These are phyloP conservation scores for Metacarcinus magister DNA, from an alignment of 2,888 invertebrate species.

Conservation along the genomic window DNA sequence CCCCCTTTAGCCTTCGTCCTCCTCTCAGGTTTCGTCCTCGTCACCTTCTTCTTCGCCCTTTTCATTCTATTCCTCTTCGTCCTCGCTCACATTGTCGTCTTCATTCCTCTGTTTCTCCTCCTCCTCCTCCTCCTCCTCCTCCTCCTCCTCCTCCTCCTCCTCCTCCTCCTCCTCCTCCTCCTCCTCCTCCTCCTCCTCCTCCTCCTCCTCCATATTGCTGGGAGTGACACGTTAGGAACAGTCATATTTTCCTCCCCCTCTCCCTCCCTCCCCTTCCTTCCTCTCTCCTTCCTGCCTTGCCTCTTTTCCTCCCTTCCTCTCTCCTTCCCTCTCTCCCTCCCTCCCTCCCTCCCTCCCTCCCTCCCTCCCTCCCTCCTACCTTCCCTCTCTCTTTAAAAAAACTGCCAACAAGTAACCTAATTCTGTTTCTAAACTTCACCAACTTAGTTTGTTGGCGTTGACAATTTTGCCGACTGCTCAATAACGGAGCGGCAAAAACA, in stretches of 20 bases:
- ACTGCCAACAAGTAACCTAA: constrained; percentile 69
- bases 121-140: background rate
- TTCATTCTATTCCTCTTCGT: background rate
- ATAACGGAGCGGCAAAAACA: constrained; percentile 68
- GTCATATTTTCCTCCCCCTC: constrained; percentile 8
- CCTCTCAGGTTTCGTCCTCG: background rate
- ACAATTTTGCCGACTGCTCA: constrained; percentile 70
- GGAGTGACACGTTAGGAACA: background rate
- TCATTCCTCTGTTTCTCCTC: background rate
- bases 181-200: background rate
- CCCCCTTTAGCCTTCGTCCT: background rate
- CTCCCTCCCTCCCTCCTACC: background rate
- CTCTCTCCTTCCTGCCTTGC: background rate
- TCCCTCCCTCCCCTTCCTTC: background rate
- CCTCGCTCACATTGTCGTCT: background rate
- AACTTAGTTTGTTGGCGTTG: constrained; percentile 65
- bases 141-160: constrained; percentile 6
- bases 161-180: background rate
- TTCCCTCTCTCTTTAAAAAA: background rate
- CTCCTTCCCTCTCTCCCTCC: background rate
- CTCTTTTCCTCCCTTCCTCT: background rate
- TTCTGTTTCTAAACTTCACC: constrained; percentile 71
- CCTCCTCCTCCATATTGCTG: constrained; percentile 18
- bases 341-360: background rate
- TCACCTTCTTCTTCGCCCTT: background rate